A percentile compares a stretch with the other conserved stretches of the same genome.
phyloP scores from a whole-genome alignment of 1,140 invertebrate genomes.

The Spodoptera frugiperda region DNA sequence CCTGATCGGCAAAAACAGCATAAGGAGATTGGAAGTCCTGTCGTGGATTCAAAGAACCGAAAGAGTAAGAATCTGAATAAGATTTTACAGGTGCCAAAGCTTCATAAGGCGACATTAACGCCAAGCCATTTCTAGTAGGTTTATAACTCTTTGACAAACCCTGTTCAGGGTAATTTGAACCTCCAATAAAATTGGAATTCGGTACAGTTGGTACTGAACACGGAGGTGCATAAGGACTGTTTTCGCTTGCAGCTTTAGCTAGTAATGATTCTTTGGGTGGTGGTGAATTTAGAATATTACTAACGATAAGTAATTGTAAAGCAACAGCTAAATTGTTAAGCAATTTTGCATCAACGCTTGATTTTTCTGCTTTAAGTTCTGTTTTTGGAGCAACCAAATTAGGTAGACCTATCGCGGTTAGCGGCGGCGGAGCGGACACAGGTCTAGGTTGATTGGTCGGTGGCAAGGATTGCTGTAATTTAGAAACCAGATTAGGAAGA shows the following conservation, averaged over 20 bases:
- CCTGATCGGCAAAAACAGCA: constrained; percentile 61
- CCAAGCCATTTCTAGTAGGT: constrained; percentile 53
- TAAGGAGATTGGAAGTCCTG: constrained; percentile 70
- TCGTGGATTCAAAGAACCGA: constrained; percentile 48
- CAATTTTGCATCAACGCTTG: constrained; percentile 60
- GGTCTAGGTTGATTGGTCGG: not conserved
- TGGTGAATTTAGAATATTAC: constrained; percentile 69
- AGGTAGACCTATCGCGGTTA: not conserved
- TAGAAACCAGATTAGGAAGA: constrained; percentile 13
- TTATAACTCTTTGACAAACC: constrained; percentile 24
- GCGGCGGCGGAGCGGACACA: too few species aligned
- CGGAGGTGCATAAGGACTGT: not conserved
- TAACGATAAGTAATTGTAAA: constrained; percentile 73
- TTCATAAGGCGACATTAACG: constrained; percentile 75
- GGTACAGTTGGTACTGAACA: constrained; percentile 40
- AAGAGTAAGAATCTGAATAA: constrained; percentile 54
- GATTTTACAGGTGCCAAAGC: constrained; percentile 58
- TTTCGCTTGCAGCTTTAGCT: constrained; percentile 41
- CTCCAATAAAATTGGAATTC: constrained; percentile 67
- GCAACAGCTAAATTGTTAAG: constrained; percentile 79
- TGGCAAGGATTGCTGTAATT: not conserved
- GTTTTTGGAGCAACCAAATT: not conserved
- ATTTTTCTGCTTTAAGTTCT: constrained; percentile 9
- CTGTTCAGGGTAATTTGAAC: constrained; percentile 46
- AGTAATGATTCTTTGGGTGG: constrained; percentile 36